phyloP scores from a whole-genome alignment of 2,888 invertebrate species.

The Octodonta nipae region DNA sequence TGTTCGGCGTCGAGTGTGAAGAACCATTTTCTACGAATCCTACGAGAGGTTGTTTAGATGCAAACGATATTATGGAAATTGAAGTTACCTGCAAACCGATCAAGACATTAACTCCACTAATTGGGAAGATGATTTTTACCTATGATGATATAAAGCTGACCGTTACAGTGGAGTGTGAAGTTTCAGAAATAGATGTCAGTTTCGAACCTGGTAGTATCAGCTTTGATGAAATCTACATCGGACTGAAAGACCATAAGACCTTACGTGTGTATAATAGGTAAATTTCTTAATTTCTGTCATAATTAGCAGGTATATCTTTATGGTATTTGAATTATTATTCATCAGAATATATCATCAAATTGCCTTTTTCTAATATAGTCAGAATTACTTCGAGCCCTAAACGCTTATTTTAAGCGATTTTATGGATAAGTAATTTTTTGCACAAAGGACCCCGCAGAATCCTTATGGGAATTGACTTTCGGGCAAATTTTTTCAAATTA shows the following conservation, averaged over 20 bases:
- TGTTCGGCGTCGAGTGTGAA: slow-evolving; percentile 36
- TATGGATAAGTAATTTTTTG: too few species aligned
- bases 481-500: too few species aligned
- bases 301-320: too few species aligned
- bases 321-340: too few species aligned
- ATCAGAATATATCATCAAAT: too few species aligned
- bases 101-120: slow-evolving; percentile 5
- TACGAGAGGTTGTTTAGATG: slow-evolving; percentile 38
- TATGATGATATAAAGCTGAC: slow-evolving; percentile 8
- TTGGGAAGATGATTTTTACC: slow-evolving; percentile 7
- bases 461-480: too few species aligned
- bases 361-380: too few species aligned
- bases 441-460: too few species aligned
- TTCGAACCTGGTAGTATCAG: slow-evolving; percentile 39
- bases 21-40: slow-evolving; percentile 42
- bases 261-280: slow-evolving; percentile 44
- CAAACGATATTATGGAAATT: slow-evolving; percentile 39
- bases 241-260: slow-evolving; percentile 35
- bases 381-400: too few species aligned
- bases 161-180: slow-evolving; percentile 35
- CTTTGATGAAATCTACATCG: slow-evolving; percentile 46
- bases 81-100: slow-evolving; percentile 41
- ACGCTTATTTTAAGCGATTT: too few species aligned
- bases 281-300: too few species aligned
- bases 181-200: slow-evolving; percentile 38